Conservation (phyloP, 2,888 invertebrate genomes). For the Drosophila kambysellisi region DNA sequence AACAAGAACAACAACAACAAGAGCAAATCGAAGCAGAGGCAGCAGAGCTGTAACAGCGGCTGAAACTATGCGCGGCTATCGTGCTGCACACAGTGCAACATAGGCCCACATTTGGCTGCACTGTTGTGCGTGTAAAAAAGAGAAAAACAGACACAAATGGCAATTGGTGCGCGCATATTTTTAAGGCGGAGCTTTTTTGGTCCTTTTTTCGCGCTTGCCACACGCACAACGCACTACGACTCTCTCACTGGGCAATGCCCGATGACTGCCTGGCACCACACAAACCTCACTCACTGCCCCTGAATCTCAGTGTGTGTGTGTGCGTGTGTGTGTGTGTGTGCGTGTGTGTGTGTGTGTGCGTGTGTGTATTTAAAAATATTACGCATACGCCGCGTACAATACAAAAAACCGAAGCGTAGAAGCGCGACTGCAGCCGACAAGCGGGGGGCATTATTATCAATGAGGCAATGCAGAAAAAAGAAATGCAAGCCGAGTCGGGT, state of each 20-base stretch:
- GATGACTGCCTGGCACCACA: conserved; percentile 23
- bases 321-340: conserved; percentile 28
- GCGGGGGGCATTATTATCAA: conserved; percentile 78
- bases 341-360: background rate
- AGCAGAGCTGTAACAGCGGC: conserved; percentile 24
- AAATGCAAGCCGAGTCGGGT: conserved; percentile 34
- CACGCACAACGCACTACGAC: conserved; percentile 61
- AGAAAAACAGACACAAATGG: conserved; percentile 82
- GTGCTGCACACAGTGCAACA: conserved; percentile 54
- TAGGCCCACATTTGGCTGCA: conserved; percentile 55
- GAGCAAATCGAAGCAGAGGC: background rate
- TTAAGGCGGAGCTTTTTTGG: conserved; percentile 84
- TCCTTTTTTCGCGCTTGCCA: conserved; percentile 78
- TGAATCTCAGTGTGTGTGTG: background rate
- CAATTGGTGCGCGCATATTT: conserved; percentile 83
- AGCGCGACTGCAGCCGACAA: conserved; percentile 59
- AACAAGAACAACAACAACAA: conserved; percentile 63
- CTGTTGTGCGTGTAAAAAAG: conserved; percentile 76
- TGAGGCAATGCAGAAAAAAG: conserved; percentile 60
- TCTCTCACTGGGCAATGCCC: conserved; percentile 57
- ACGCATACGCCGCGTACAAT: conserved; percentile 67
- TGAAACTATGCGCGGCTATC: conserved; percentile 62
- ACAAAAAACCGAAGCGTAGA: conserved; percentile 56
- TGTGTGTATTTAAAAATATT: conserved; percentile 72
- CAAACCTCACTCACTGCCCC: conserved; percentile 16